Percentiles rank a stretch among this genome's conserved stretches.
phyloP scores from a whole-genome alignment of 1,140 invertebrate species.

The Drosophila chauvacae region DNA sequence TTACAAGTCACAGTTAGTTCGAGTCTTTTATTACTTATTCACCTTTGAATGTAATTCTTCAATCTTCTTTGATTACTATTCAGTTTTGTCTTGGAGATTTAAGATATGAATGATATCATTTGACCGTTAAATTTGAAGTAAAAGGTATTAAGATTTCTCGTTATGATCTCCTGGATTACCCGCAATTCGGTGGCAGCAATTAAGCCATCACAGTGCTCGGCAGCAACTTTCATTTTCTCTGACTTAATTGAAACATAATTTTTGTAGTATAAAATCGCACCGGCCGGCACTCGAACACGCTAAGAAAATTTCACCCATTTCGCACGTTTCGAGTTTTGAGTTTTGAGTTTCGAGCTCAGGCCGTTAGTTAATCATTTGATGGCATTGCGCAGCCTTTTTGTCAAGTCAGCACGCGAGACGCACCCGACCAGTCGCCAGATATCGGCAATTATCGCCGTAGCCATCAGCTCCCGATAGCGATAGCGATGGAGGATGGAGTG shows the following conservation, averaged over 20 bases:
- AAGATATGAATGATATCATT: conserved; percentile 16
- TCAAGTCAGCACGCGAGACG: conserved; percentile 68
- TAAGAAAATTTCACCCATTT: conserved; percentile 76
- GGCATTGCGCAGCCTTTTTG: conserved; percentile 73
- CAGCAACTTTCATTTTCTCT: conserved; percentile 76
- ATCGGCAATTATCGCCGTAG: conserved; percentile 74
- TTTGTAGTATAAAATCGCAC: conserved; percentile 72
- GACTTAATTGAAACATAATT: conserved; percentile 83
- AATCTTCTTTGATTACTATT: background rate
- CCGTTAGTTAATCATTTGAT: conserved; percentile 82
- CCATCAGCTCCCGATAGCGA: conserved; percentile 65
- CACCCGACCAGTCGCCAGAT: conserved; percentile 45
- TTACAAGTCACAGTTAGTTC: background rate
- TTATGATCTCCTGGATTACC: conserved; percentile 43
- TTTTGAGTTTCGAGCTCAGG: conserved; percentile 6
- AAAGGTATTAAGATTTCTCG: conserved; percentile 31
- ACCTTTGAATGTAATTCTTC: background rate
- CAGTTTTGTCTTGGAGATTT: too few relatives aligned
- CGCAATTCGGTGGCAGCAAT: conserved; percentile 55
- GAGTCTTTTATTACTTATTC: background rate
- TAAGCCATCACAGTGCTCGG: conserved; percentile 73
- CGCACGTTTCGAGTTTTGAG: conserved; percentile 58
- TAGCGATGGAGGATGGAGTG: conserved; percentile 16
- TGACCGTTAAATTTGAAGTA: conserved; percentile 17
- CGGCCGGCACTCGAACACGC: conserved; percentile 65